Evolutionary conservation across 2,888 invertebrate species (phyloP).

Genomic region (Tipula unca): DNA sequence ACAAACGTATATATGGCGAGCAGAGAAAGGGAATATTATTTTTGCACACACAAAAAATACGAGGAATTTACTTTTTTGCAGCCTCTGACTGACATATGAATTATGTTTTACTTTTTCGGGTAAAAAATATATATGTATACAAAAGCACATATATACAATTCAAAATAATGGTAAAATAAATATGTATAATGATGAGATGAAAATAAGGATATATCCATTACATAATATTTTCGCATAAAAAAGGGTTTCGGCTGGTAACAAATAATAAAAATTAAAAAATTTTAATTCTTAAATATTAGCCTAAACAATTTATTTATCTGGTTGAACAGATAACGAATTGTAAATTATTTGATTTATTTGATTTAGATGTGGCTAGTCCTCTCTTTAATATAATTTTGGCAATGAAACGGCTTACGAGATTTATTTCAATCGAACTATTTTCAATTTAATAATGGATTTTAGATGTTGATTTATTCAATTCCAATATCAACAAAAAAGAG

Average conservation of each 20-base stretch:
- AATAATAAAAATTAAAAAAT: too few species aligned
- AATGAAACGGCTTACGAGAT: background rate
- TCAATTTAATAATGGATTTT: slow-evolving; percentile 8
- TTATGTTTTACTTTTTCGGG: background rate
- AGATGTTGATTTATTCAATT: background rate
- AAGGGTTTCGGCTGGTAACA: background rate
- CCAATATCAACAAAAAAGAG: background rate
- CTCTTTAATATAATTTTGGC: background rate
- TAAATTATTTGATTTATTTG: background rate
- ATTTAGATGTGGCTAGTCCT: background rate
- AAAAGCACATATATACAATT: too few species aligned
- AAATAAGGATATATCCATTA: background rate
- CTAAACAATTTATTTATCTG: background rate
- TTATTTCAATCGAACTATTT: background rate
- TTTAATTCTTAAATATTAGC: background rate
- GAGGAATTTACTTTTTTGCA: background rate
- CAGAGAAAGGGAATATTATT: background rate
- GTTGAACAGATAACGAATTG: background rate
- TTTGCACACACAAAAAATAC: background rate
- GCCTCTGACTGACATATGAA: background rate
- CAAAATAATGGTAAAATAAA: background rate
- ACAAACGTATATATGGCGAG: too few species aligned
- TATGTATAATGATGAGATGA: background rate
- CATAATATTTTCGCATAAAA: background rate
- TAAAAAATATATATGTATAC: background rate